Evolutionary conservation across 2,797 vertebrate genomes (phyloP), one percentile per base, ranked within the genome.

Genomic region (Cryptoblepharus egeriae): DNA sequence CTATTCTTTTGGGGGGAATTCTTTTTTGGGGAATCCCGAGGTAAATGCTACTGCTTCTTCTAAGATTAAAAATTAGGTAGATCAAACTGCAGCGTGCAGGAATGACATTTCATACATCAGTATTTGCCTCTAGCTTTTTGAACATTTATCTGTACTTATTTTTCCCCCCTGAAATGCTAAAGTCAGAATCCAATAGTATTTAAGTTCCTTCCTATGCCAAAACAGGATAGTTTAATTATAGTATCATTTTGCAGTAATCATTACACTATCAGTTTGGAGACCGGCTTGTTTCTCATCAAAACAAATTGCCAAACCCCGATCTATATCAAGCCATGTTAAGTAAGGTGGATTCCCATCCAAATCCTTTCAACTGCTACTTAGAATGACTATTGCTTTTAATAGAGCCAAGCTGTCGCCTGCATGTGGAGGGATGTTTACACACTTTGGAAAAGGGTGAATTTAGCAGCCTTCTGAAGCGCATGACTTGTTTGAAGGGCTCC

Each of bases 311-410:
- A 74, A 65, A 10, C 64, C 37, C 26, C 55, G 2, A 4, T 30
- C 60, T 77, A 64, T 76, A 86, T 3, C n/a, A 75, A 77, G 52
- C 35, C 12, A 57, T 57, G 80, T 49, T 68, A 57, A 83, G 32
- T 35, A 45, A 9, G 83, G 77, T 74, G 1, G 37, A 73, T 87
- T 85, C 87, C 87, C 86, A 58, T 3, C 82, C 83, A 9, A 63
- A 84, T 39, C 67, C 65, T 80, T 74, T 68, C 84, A 68, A 86
- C 79, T 76, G 79, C 82, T 84, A 10, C 77, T 88, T 87, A 75
- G 82, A 88, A 89, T 65, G 63, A 76, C 82, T 45, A 35, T 75
- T 60, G 68, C 49, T 89, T 77, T 80, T 75, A 1, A 72, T 61
- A 11, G 78, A 75, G 75, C 75, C 0, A 30, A 28, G 83, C 28